A percentile compares a stretch with the other conserved stretches of the same genome.
These are phyloP conservation scores for Parauchenoglanis punctatus DNA, from an alignment of 2,797 vertebrate species.

Conservation along the genomic window DNA sequence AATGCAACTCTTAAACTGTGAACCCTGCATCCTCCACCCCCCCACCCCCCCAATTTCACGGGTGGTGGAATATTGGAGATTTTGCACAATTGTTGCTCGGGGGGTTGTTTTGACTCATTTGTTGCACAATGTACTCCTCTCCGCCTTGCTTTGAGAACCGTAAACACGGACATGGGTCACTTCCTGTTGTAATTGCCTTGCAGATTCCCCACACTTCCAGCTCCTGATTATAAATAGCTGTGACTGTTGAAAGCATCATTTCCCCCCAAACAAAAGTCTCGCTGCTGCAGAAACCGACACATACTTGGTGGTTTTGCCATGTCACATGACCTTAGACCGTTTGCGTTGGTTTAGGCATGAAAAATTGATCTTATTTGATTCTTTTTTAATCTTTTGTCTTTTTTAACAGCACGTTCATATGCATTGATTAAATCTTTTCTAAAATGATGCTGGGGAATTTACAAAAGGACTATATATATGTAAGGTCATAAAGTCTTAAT, in stretches of 20 bases:
- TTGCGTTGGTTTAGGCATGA: not conserved
- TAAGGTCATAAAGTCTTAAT: not conserved
- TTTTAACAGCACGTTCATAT: not conserved
- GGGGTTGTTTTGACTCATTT: constrained; percentile 54
- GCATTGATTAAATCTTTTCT: not conserved
- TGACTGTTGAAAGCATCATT: constrained; percentile 66
- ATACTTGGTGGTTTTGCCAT: constrained; percentile 24
- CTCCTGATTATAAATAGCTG: constrained; percentile 64
- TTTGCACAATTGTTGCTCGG: constrained; percentile 36
- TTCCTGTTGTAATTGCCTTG: constrained; percentile 65
- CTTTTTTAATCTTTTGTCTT: not conserved
- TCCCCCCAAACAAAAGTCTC: constrained; percentile 60
- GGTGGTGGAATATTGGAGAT: constrained; percentile 23
- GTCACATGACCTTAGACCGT: not conserved
- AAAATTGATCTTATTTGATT: not conserved
- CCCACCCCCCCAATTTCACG: constrained; percentile 1
- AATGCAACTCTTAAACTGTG: constrained; percentile 47
- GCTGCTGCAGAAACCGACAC: constrained; percentile 37
- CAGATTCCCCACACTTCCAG: constrained; percentile 48
- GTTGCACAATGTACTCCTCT: constrained; percentile 59
- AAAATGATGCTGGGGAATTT: not conserved
- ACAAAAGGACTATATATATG: not conserved
- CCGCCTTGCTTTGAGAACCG: constrained; percentile 63
- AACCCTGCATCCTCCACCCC: constrained; percentile 14
- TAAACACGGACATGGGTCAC: constrained; percentile 69